phyloP scores from a whole-genome alignment of 2,888 invertebrate species.

The Drosophila quinaria region DNA sequence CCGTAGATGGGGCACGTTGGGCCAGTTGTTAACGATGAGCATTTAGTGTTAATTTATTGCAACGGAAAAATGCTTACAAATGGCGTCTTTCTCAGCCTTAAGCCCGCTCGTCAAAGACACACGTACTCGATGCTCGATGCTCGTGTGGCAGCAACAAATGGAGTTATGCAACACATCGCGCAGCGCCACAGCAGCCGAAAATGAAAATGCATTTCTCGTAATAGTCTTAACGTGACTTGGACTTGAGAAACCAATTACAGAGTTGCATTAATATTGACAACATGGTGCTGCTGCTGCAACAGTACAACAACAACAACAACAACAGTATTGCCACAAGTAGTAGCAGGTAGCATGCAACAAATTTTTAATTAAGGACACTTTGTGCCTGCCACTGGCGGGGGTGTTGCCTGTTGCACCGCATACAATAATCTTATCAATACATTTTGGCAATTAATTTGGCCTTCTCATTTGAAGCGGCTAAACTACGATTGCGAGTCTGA shows the following conservation, averaged over 20 bases:
- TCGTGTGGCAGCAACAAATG: constrained; percentile 27
- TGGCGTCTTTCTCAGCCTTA: constrained; percentile 42
- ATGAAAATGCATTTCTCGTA: constrained; percentile 69
- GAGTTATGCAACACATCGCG: constrained; percentile 50
- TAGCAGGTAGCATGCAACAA: constrained; percentile 61
- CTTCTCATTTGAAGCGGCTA: constrained; percentile 40
- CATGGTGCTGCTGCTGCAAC: constrained; percentile 42
- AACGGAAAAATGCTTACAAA: constrained; percentile 26
- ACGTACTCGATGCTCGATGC: not conserved
- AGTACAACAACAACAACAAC: constrained; percentile 13
- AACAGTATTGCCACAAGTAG: constrained; percentile 26
- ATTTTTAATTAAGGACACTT: constrained; percentile 76
- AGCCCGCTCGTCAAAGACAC: constrained; percentile 52
- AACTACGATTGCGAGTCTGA: not conserved
- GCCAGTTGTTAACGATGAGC: constrained; percentile 46
- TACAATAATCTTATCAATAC: constrained; percentile 72
- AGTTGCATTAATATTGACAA: constrained; percentile 74
- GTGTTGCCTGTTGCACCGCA: constrained; percentile 25
- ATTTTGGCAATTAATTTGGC: constrained; percentile 75
- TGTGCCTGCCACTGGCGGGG: constrained; percentile 36
- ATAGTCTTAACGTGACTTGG: constrained; percentile 77
- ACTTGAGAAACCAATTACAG: constrained; percentile 77
- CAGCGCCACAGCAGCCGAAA: constrained; percentile 41
- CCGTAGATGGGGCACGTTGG: constrained; percentile 17
- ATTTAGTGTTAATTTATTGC: constrained; percentile 53